Evolutionary conservation across 2,888 invertebrate genomes (phyloP), one percentile per base, ranked within the genome.

Genomic region (Ophion costatus): DNA sequence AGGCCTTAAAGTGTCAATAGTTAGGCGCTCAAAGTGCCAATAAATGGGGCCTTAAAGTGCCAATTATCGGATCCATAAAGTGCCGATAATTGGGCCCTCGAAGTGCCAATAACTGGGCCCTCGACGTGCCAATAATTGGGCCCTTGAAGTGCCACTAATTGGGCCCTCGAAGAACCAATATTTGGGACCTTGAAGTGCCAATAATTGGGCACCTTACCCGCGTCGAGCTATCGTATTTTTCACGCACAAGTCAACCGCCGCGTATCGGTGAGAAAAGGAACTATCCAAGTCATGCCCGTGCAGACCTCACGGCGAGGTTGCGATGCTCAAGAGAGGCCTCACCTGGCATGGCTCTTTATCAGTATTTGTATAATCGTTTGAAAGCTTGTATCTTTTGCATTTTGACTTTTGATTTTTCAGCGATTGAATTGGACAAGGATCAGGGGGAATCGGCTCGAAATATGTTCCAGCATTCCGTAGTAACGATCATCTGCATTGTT

Each of bases 401-500:
- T 17, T 56, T 66, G 22, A 20, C n/a, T 66, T 76, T 66, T 66
- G 66, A 66, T 66, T 67, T 66, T 42, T 66, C 76, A 56, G 33
- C 66, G 17, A 66, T 33, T 45, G 22, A 22, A 61, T 22, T 22
- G 33, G 63, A 76, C 76, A 22, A 45, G 14, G 51, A 51, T 51
- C 51, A 51, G 11, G 22, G 33, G 29, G 20, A 38, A 76, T 17
- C 22, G 56, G 56, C 20, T 6, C 20, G 33, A 7, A 56, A 20
- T 17, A 76, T 76, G 17, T 57, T 17, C 38, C 33, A 66, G 11
- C 22, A 57, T 61, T 78, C 45, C 22, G 10, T 29, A 20, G 22
- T 20, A 14, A 7, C 29, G n/a, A 83, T 83, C 83, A 80, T 73
- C 83, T 84, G 73, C 77, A 80, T 56, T 80, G 83, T 73, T 84